Evolutionary conservation across 1,140 invertebrate genomes (phyloP), one percentile per base, ranked within the genome.

Genomic region (Sinella curviseta): DNA sequence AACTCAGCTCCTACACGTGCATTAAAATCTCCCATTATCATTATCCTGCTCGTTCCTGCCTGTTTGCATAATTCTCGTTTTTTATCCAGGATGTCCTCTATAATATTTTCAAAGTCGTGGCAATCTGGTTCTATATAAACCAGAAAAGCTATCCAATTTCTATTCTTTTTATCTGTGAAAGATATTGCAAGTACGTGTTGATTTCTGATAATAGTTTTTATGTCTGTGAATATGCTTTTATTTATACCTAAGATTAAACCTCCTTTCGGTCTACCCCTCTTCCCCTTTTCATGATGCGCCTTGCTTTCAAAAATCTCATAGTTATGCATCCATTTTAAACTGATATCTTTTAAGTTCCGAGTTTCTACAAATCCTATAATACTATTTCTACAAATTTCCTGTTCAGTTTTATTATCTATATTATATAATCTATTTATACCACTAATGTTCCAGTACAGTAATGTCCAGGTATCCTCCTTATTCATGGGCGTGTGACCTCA

Each of bases 361-460:
- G 14, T 60, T 26, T 60, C 57, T 16, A 60, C 57, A 3, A 60
- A n/a, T n/a, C 12, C 24, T n/a, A 60, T n/a, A n/a, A 60, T 60
- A n/a, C 24, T 26, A 14, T n/a, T 3, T n/a, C 24, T 26, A 14
- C 12, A n/a, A 17, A 60, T 60, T 26, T n/a, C 24, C 24, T 60
- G 8, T 14, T 4, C 24, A 14, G 8, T n/a, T 12, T 60, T 26
- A 3, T 60, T 60, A 17, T n/a, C 24, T n/a, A 60, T 3, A 26
- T 26, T 60, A 16, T 26, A 14, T n/a, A 60, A 14, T 26, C 24
- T 60, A 26, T 26, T 26, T 17, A 60, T 12, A 60, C 24, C 24
- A 17, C 57, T n/a, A n/a, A 60, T n/a, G 57, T 60, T 60, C 57
- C 57, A 60, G 57, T 17, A 60, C n/a, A n/a, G n/a, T 8, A 60